Evolutionary conservation across 1,140 invertebrate genomes (phyloP).

Genomic region (Macrobrachium nipponense): DNA sequence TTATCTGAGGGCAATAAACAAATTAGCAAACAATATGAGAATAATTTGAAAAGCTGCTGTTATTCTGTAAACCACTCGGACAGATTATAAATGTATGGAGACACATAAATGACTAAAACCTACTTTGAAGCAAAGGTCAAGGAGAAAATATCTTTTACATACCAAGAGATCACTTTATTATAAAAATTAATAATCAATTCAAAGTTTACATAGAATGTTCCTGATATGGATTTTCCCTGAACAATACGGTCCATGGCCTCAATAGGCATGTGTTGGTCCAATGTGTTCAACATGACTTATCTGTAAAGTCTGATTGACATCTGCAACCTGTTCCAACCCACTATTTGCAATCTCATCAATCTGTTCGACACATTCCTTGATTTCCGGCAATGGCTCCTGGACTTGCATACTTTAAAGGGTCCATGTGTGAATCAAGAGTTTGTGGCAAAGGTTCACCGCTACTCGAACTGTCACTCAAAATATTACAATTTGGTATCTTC

Average conservation of each 20-base stretch:
- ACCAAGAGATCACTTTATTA: too few relatives aligned
- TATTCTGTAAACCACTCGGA: too few relatives aligned
- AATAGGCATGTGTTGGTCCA: conserved; percentile 53
- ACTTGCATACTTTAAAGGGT: not conserved
- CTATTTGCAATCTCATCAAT: conserved; percentile 42
- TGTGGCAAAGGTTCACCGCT: conserved; percentile 19
- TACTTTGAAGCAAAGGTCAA: too few relatives aligned
- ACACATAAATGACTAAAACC: too few relatives aligned
- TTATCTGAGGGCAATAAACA: too few relatives aligned
- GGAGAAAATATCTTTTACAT: too few relatives aligned
- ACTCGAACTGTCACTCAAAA: not conserved
- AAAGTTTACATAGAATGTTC: too few relatives aligned
- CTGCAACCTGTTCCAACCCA: conserved; percentile 31
- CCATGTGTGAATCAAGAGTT: not conserved
- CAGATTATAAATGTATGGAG: too few relatives aligned
- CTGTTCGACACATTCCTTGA: conserved; percentile 28
- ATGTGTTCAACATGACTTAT: conserved; percentile 55
- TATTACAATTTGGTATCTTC: too few relatives aligned
- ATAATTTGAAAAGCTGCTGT: too few relatives aligned
- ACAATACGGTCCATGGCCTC: conserved; percentile 55
- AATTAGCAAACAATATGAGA: too few relatives aligned
- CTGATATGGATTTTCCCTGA: conserved; percentile 43
- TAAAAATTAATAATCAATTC: too few relatives aligned
- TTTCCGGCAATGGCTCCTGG: conserved; percentile 34
- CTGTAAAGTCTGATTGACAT: conserved; percentile 36